phyloP scores from a whole-genome alignment of 1,140 invertebrate species.

The Drosophila lacteicornis region DNA sequence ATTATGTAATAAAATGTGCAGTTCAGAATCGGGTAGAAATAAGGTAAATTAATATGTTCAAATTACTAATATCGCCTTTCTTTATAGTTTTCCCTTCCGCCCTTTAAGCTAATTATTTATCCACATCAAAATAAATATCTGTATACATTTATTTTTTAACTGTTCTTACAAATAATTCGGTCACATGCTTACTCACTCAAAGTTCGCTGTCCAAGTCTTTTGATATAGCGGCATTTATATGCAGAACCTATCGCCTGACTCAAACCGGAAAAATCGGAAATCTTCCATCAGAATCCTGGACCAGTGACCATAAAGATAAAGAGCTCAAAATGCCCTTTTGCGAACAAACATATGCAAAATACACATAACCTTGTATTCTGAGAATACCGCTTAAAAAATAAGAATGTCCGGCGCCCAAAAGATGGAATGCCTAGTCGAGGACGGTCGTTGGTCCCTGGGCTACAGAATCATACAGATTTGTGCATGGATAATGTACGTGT shows the following conservation, averaged over 20 bases:
- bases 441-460: slow-evolving; percentile 70
- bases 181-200: slow-evolving; percentile 20
- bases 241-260: slow-evolving; percentile 42
- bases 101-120: slow-evolving; percentile 7
- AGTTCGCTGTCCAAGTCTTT: slow-evolving; percentile 77
- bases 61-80: too few species aligned
- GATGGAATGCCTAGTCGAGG: slow-evolving; percentile 62
- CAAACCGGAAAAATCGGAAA: slow-evolving; percentile 56
- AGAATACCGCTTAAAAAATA: slow-evolving; percentile 30
- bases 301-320: slow-evolving; percentile 55
- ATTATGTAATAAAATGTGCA: not conserved
- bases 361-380: not conserved
- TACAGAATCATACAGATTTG: slow-evolving; percentile 16
- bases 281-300: slow-evolving; percentile 28
- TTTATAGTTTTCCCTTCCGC: slow-evolving; percentile 1
- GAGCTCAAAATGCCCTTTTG: slow-evolving; percentile 55
- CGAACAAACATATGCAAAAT: slow-evolving; percentile 22
- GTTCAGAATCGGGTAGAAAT: not conserved
- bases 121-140: not conserved
- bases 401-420: slow-evolving; percentile 54
- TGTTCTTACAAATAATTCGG: slow-evolving; percentile 22
- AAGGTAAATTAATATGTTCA: too few species aligned
- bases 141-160: not conserved
- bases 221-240: slow-evolving; percentile 67
- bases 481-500: slow-evolving; percentile 18